These are phyloP conservation scores for Arizona elegans DNA, from an alignment of 2,113 vertebrate genomes.

Conservation along the genomic window DNA sequence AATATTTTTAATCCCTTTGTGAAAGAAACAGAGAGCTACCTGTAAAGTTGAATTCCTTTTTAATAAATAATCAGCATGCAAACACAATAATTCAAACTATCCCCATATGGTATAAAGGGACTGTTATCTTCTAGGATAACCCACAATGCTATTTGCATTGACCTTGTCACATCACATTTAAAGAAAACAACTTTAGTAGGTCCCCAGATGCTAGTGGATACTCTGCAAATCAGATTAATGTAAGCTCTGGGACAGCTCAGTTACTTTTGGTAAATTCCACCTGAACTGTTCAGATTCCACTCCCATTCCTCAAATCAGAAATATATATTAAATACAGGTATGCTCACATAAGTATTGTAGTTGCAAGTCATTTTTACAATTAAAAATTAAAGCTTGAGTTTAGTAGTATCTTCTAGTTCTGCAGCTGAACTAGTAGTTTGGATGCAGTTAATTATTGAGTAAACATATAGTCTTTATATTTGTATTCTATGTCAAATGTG, in stretches of 20 bases:
- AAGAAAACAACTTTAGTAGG: slow-evolving; percentile 65
- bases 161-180: slow-evolving; percentile 63
- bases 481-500: not conserved
- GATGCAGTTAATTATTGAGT: not conserved
- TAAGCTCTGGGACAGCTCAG: slow-evolving; percentile 61
- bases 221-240: slow-evolving; percentile 69
- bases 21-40: slow-evolving; percentile 48
- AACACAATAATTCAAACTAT: slow-evolving; percentile 52
- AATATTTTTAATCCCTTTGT: slow-evolving; percentile 53
- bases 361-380: slow-evolving; percentile 23
- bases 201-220: slow-evolving; percentile 55
- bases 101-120: slow-evolving; percentile 60
- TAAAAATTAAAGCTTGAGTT: slow-evolving; percentile 45
- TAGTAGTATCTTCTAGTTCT: not conserved
- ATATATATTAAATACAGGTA: slow-evolving; percentile 24
- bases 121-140: slow-evolving; percentile 55
- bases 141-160: slow-evolving; percentile 39
- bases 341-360: slow-evolving; percentile 32
- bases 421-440: not conserved
- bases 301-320: not conserved
- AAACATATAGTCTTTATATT: not conserved
- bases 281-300: slow-evolving; percentile 48
- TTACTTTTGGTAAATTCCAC: slow-evolving; percentile 62
- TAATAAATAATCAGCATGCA: slow-evolving; percentile 60
- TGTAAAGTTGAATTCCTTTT: slow-evolving; percentile 43